Percentiles rank a stretch among this genome's conserved stretches.
phyloP scores from a whole-genome alignment of 2,113 vertebrate genomes.

The Plestiodon gilberti region DNA sequence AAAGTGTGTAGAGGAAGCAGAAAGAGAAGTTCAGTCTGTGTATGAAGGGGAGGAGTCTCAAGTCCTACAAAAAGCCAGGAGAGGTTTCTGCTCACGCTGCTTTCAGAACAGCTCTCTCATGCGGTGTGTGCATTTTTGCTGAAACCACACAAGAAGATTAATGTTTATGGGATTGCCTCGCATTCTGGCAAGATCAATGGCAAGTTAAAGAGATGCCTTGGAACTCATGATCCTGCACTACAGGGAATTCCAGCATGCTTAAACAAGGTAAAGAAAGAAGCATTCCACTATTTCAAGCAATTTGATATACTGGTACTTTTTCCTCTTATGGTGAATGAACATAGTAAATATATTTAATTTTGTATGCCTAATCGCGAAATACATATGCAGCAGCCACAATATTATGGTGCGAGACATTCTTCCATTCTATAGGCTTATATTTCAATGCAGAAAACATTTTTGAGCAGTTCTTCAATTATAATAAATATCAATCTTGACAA shows the following conservation, averaged over 20 bases:
- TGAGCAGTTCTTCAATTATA: not conserved
- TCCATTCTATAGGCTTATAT: not conserved
- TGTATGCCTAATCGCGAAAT: not conserved
- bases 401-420: not conserved
- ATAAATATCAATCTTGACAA: not conserved
- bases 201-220: slow-evolving; percentile 26
- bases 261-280: slow-evolving; percentile 63
- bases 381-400: not conserved
- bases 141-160: rapidly evolving
- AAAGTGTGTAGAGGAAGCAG: not conserved
- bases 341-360: not conserved
- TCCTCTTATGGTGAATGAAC: not conserved
- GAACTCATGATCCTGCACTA: slow-evolving; percentile 34
- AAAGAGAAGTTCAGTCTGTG: slow-evolving; percentile 21
- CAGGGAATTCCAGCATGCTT: slow-evolving; percentile 40
- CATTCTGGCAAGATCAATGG: slow-evolving; percentile 49
- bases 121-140: not conserved
- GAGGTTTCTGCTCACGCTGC: slow-evolving; percentile 1
- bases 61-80: not conserved
- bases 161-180: not conserved
- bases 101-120: slow-evolving; percentile 14
- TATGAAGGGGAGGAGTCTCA: slow-evolving; percentile 58
- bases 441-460: not conserved
- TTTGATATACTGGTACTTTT: not conserved
- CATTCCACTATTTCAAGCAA: not conserved